Base-by-base conservation (phyloP, 1,140 invertebrate genomes). In the Vanessa atalanta region DNA sequence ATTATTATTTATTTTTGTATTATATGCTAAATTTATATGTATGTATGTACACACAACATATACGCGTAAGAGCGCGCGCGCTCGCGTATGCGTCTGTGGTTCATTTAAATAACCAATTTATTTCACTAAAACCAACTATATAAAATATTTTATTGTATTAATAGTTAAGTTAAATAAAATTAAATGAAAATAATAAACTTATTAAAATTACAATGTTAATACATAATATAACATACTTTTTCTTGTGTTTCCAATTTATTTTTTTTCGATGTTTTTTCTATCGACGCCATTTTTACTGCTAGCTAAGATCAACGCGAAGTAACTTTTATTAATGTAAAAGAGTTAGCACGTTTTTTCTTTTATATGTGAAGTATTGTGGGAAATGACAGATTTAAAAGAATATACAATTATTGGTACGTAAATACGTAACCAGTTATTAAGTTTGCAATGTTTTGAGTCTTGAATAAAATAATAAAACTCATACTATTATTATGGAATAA, bases 361-460 rank as follows among this genome's bases (percentile, higher is more conserved):
- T 57, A 50, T 57, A 57, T 23, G 23, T 26, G 16, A 26, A 13
- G 23, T 23, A 57, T 57, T 20, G 53, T 57, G 53, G 23, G 53
- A 57, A 57, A 20, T 23, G 20, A 23, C 53, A 57, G 1, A 23
- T 57, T 57, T 57, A 57, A 57, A 23, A 57, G 20, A 16, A 57
- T 57, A 57, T 23, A 57, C 53, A 23, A 57, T 57, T 8, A 11
- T 57, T 57, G 23, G 20, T 23, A 57, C 26, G 16, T 20, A n/a
- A n/a, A n/a, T n/a, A 55, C 23, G 53, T 57, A 57, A 53, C 50
- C 50, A 53, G 15, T 53, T n/a, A 57, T 57, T 57, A 57, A 23
- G 20, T 11, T 53, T 15, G 51, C 8, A 23, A 57, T 57, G 20
- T 57, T 57, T 57, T 57, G 4, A 16, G 12, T 57, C 20, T 26